phyloP scores from a whole-genome alignment of 2,888 invertebrate genomes.

The Callinectes sapidus region DNA sequence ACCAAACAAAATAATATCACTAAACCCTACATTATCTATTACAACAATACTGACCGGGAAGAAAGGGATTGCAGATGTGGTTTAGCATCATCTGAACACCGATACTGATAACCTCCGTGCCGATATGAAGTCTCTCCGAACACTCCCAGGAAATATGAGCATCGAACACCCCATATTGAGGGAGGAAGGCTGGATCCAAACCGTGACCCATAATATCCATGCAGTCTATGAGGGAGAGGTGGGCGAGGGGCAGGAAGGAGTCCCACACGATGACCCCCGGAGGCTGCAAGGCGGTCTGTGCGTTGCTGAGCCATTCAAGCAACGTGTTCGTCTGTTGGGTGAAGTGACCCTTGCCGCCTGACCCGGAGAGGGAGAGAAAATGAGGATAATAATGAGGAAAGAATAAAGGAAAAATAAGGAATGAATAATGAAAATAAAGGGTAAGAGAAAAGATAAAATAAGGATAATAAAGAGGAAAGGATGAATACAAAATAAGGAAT shows the following conservation, averaged over 20 bases:
- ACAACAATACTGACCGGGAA: conserved; percentile 46
- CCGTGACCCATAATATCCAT: neutral
- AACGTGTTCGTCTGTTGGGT: conserved; percentile 50
- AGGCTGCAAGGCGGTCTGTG: conserved; percentile 44
- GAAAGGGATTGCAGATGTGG: conserved; percentile 55
- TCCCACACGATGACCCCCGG: conserved; percentile 55
- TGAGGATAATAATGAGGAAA: too few relatives aligned
- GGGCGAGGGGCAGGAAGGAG: conserved; percentile 60
- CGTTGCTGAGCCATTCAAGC: conserved; percentile 56
- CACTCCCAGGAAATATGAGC: conserved; percentile 50
- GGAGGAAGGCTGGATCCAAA: neutral
- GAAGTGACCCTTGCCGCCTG: conserved; percentile 36
- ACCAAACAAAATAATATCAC: too few relatives aligned
- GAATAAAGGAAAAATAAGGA: too few relatives aligned
- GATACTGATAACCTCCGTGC: conserved; percentile 51
- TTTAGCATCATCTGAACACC: conserved; percentile 63
- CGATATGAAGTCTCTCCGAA: conserved; percentile 53
- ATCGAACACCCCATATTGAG: neutral
- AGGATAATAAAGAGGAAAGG: too few relatives aligned
- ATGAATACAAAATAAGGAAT: too few relatives aligned
- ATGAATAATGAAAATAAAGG: too few relatives aligned
- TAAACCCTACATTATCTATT: neutral
- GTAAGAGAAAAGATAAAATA: too few relatives aligned
- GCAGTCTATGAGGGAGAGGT: conserved; percentile 46
- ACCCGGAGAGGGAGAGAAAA: neutral